Conservation (phyloP, 2,113 vertebrate species). For the Zapus hudsonius region DNA sequence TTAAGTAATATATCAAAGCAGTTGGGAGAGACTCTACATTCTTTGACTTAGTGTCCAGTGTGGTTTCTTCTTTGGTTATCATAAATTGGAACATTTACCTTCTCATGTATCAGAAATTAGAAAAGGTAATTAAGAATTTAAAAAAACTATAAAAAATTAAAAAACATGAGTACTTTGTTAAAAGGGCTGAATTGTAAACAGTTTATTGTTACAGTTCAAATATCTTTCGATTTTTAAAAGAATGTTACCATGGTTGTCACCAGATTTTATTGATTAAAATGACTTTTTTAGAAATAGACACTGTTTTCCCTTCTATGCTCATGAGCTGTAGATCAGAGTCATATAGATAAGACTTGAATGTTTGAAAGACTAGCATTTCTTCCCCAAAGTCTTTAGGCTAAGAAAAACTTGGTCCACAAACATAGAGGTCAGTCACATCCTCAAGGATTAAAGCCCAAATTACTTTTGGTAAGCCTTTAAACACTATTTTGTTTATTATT, state of each 20-base stretch:
- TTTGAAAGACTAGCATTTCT: not conserved
- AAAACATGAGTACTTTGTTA: not conserved
- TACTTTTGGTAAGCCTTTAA: not conserved
- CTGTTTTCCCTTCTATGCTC: not conserved
- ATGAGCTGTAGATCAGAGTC: not conserved
- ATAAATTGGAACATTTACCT: not conserved
- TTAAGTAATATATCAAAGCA: not conserved
- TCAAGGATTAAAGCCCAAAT: not conserved
- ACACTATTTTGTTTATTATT: not conserved
- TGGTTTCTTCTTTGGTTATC: not conserved
- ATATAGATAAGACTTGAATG: not conserved
- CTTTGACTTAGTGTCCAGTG: not conserved
- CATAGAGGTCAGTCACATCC: not conserved
- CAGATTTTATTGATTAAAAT: constrained; percentile 19
- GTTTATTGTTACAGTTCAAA: constrained; percentile 20
- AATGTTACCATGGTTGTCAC: not conserved
- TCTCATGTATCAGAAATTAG: not conserved
- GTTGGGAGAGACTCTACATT: not conserved
- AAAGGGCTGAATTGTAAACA: not conserved
- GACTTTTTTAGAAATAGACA: not conserved
- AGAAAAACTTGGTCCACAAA: not conserved
- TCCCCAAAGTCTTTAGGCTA: not conserved
- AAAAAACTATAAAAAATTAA: not conserved
- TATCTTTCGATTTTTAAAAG: constrained; percentile 7
- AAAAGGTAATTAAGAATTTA: constrained; percentile 23